Conservation (phyloP, 2,797 vertebrate species). For the Cirrhinus molitorella region DNA sequence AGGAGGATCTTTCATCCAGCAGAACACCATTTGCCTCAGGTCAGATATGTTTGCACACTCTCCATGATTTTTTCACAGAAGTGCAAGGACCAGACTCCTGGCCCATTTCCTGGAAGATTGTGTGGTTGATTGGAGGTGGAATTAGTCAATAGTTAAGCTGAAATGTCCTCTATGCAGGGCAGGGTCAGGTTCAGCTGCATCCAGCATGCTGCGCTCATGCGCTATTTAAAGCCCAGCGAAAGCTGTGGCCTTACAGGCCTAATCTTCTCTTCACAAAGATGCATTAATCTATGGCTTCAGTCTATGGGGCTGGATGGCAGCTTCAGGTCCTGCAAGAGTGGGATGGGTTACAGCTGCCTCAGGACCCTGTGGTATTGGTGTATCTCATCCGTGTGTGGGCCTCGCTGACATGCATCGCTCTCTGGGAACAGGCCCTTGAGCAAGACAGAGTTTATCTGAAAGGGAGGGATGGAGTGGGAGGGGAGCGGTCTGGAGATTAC, state of each 20-base stretch:
- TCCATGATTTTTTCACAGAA: constrained; percentile 47
- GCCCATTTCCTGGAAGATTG: constrained; percentile 44
- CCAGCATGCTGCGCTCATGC: constrained; percentile 23
- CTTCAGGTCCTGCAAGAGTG: background rate
- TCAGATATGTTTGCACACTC: constrained; percentile 18
- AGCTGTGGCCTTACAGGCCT: constrained; percentile 53
- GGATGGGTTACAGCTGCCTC: background rate
- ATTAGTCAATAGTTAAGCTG: constrained; percentile 57
- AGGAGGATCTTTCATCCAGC: constrained; percentile 16
- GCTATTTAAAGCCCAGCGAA: constrained; percentile 58
- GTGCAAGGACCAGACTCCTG: constrained; percentile 24
- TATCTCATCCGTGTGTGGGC: background rate
- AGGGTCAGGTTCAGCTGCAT: constrained; percentile 49
- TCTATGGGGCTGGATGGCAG: constrained; percentile 6
- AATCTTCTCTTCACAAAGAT: constrained; percentile 62
- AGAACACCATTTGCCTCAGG: constrained; percentile 36
- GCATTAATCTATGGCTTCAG: constrained; percentile 54
- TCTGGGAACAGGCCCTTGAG: background rate
- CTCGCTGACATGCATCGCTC: background rate
- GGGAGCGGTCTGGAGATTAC: constrained; percentile 8
- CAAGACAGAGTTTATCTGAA: background rate
- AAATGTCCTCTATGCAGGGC: constrained; percentile 51
- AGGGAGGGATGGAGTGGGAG: constrained; percentile 27
- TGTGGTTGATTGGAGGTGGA: constrained; percentile 45
- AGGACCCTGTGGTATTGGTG: background rate